Conservation (phyloP, 37 sponge, comb jelly and placozoan species). For the Halichondria panicea region DNA sequence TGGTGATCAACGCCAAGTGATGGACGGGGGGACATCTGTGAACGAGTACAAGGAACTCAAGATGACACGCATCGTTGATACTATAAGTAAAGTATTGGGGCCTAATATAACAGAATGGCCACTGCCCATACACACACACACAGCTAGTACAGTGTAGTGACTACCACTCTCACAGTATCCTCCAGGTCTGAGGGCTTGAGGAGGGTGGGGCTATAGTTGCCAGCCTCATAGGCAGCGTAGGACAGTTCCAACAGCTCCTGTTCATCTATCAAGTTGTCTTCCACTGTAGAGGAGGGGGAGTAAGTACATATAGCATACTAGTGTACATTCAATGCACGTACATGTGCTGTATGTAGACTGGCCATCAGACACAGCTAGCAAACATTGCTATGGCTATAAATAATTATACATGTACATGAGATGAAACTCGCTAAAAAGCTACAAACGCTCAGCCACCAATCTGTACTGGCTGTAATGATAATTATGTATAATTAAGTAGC, state of each 20-base stretch:
- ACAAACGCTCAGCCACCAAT: too few species aligned
- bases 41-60: constrained; percentile 25
- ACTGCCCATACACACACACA: too few species aligned
- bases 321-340: not conserved
- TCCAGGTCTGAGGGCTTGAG: constrained; percentile 59
- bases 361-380: too few species aligned
- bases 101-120: too few species aligned
- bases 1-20: constrained; percentile 7
- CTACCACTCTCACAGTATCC: too few species aligned
- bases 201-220: constrained; percentile 82
- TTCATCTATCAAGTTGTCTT: constrained; percentile 66
- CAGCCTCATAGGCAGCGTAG: constrained; percentile 58
- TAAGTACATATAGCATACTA: not conserved
- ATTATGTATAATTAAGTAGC: too few species aligned
- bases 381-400: not conserved
- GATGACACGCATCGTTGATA: constrained; percentile 46
- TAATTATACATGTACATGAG: too few species aligned
- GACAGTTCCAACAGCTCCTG: constrained; percentile 69
- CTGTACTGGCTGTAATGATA: too few species aligned
- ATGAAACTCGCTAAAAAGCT: too few species aligned
- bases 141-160: too few species aligned
- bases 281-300: constrained; percentile 3
- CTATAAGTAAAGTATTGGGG: too few species aligned
- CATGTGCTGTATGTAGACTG: not conserved
- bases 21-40: constrained; percentile 43